A percentile compares a stretch with the other conserved stretches of the same genome.
phyloP scores from a whole-genome alignment of 2,113 vertebrate species.

The Bothrops jararaca region DNA sequence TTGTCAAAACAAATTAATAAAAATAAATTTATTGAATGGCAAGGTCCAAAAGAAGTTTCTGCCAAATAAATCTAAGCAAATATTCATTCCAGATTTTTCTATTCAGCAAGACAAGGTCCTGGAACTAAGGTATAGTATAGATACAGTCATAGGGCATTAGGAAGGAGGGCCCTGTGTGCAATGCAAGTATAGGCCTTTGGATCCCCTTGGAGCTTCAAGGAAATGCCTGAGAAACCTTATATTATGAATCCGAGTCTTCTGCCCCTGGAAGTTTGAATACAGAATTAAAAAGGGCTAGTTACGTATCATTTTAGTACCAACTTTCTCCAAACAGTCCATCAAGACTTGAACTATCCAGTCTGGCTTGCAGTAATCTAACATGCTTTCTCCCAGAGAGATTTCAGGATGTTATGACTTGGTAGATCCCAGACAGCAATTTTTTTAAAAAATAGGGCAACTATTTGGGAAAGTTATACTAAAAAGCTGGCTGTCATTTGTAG shows the following conservation, averaged over 20 bases:
- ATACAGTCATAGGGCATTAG: neutral
- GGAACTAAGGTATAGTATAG: neutral
- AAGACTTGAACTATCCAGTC: neutral
- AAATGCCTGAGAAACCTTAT: neutral
- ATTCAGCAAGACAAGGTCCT: neutral
- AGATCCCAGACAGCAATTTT: neutral
- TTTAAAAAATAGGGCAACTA: neutral
- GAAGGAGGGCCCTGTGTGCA: neutral
- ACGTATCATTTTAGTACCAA: neutral
- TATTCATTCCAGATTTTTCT: neutral
- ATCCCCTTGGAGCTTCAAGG: neutral
- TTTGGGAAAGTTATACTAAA: neutral
- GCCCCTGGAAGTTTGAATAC: neutral
- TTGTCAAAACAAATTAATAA: neutral
- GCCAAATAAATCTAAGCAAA: neutral
- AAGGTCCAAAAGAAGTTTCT: neutral
- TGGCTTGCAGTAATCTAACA: too few relatives aligned
- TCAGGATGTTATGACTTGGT: neutral
- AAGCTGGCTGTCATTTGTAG: neutral
- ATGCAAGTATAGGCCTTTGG: neutral
- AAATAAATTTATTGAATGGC: neutral
- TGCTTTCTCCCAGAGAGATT: neutral
- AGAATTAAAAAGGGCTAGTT: neutral
- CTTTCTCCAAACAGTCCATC: neutral
- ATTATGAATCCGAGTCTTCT: neutral